Base-by-base conservation (phyloP, 2,888 invertebrate species). In the Geophilus truncorum region DNA sequence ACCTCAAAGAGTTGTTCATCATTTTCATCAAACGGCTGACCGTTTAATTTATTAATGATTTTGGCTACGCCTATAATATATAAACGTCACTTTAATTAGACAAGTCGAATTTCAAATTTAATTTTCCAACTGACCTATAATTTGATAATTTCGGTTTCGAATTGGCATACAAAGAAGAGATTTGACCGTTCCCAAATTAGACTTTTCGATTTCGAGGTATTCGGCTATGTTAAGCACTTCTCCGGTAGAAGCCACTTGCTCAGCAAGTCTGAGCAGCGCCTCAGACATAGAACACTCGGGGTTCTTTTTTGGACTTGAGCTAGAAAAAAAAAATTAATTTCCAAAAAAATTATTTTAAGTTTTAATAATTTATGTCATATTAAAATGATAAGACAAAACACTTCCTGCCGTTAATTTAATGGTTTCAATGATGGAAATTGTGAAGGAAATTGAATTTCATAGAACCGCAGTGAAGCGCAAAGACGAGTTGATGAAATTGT, bases 1-100 rank as follows among this genome's bases (percentile, higher is more conserved):
- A 88, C 89, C 88, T 89, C 89, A 85, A 89, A 89, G 12, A 90
- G 84, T 80, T 89, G 88, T 81, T 90, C 89, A 83, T 90, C 90
- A 82, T 88, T 87, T 76, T 90, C 89, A 82, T 89, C 89, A 84
- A 90, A 90, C 0, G 88, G 87, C 70, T 86, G 85, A 4, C 88
- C 88, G 83, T 87, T 88, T 21, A 87, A 83, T 84, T 88, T 87
- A 84, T 90, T 90, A 36, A 89, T 87, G 25, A 89, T 88, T 81
- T 88, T 88, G 1, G 89, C 89, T 9, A 89, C 89, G 80, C 90
- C 90, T 89, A 83, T 76, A 79, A 40, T 62, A 21, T 62, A 10
- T 21, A 62, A 21, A 62, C 23, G 21, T 57, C 21, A 7, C 6
- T 10, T 21, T 62, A 21, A 62, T 0, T 62, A 21, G 21, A 62